Percentiles rank a stretch among this genome's conserved stretches.
phyloP scores from a whole-genome alignment of 1,140 invertebrate genomes.

The Macrobrachium nipponense region DNA sequence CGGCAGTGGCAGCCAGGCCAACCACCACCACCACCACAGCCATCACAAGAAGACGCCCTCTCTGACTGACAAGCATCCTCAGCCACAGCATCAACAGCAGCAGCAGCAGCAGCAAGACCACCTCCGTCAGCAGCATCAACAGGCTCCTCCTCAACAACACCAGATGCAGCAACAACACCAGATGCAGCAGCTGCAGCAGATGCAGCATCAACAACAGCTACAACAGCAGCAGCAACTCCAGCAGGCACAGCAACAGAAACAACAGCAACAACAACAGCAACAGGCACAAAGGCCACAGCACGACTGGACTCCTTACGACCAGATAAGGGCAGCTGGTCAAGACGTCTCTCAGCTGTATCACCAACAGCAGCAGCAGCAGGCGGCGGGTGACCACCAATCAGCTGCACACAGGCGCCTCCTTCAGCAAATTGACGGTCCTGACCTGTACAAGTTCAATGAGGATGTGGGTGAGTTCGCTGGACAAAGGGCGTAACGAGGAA shows the following conservation, averaged over 20 bases:
- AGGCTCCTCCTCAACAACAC: background rate
- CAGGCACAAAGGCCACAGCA: background rate
- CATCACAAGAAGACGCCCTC: too few relatives aligned
- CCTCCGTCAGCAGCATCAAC: background rate
- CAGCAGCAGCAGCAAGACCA: background rate
- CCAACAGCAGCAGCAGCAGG: background rate
- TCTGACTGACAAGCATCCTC: too few relatives aligned
- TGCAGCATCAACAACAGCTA: constrained; percentile 1
- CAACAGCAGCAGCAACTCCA: constrained; percentile 4
- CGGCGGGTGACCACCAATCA: too few relatives aligned
- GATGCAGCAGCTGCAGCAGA: constrained; percentile 32
- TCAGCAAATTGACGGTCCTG: too few relatives aligned
- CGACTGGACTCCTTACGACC: background rate
- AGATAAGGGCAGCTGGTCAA: background rate
- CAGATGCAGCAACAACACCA: constrained; percentile 5
- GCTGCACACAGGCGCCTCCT: too few relatives aligned
- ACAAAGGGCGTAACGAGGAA: too few relatives aligned
- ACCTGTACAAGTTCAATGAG: too few relatives aligned
- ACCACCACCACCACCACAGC: too few relatives aligned
- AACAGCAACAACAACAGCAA: constrained; percentile 16
- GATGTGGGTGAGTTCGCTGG: too few relatives aligned
- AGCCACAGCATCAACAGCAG: too few relatives aligned
- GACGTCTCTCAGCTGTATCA: background rate
- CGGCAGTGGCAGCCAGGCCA: too few relatives aligned
- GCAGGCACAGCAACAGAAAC: background rate